These are phyloP conservation scores for Atherinomorus stipes DNA, from an alignment of 2,113 vertebrate genomes.

Conservation along the genomic window DNA sequence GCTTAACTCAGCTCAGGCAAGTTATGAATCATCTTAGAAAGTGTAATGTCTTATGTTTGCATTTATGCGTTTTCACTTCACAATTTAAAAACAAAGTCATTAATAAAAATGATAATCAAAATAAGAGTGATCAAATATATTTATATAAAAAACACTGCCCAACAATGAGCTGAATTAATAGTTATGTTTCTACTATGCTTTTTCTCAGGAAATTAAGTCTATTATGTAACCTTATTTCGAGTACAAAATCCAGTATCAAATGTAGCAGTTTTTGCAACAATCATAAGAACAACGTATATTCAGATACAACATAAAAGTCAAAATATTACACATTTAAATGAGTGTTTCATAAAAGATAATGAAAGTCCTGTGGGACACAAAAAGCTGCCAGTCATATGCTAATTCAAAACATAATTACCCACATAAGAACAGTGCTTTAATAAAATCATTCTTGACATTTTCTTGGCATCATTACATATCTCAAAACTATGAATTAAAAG, in stretches of 20 bases:
- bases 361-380: slow-evolving; percentile 52
- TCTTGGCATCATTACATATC: slow-evolving; percentile 25
- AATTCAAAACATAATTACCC: slow-evolving; percentile 55
- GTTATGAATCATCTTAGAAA: background rate
- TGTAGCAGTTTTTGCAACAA: too few relatives aligned
- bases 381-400: slow-evolving; percentile 51
- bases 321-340: slow-evolving; percentile 32
- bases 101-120: background rate
- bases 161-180: too few relatives aligned
- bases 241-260: too few relatives aligned
- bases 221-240: too few relatives aligned
- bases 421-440: slow-evolving; percentile 29
- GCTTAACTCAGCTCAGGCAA: background rate
- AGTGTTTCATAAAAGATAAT: slow-evolving; percentile 65
- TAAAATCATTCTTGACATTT: slow-evolving; percentile 39
- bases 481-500: slow-evolving; percentile 4
- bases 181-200: too few relatives aligned
- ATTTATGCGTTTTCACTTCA: too few relatives aligned
- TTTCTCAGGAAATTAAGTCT: too few relatives aligned
- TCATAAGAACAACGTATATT: slow-evolving; percentile 17
- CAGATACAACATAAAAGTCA: slow-evolving; percentile 2
- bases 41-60: background rate
- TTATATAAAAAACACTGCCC: too few relatives aligned
- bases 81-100: background rate
- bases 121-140: too few relatives aligned